phyloP scores from a whole-genome alignment of 2,113 vertebrate genomes.

The Galemys pyrenaicus region DNA sequence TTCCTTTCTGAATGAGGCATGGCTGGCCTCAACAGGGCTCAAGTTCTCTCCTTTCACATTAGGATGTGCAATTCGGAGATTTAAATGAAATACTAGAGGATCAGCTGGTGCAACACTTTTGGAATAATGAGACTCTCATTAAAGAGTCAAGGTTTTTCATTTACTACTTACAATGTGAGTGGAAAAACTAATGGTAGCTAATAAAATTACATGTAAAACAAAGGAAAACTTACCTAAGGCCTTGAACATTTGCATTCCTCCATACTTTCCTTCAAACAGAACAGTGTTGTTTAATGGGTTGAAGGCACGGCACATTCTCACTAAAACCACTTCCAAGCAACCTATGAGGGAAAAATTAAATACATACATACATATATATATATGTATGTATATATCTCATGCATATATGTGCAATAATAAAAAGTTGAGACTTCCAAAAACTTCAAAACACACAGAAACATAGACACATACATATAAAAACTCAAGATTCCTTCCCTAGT shows the following conservation, averaged over 20 bases:
- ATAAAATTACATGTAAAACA: not conserved
- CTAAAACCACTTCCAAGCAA: constrained; percentile 98
- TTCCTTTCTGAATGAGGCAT: not conserved
- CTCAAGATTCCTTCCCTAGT: not conserved
- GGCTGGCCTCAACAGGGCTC: not conserved
- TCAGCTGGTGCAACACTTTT: not conserved
- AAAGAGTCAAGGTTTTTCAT: not conserved
- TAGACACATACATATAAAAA: not conserved
- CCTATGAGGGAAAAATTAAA: constrained; percentile 84
- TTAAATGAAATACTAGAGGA: not conserved
- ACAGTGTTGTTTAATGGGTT: constrained; percentile 99
- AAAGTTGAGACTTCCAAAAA: not conserved
- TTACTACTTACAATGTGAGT: not conserved
- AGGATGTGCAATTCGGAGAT: not conserved
- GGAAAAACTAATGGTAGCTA: not conserved
- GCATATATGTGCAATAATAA: not conserved
- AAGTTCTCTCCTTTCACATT: not conserved
- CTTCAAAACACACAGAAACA: not conserved
- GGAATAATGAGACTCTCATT: not conserved
- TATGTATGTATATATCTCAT: not conserved
- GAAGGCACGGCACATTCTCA: constrained; percentile 99
- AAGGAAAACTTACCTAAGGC: constrained; percentile 91
- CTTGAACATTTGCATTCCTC: constrained; percentile 99
- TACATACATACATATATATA: not conserved
- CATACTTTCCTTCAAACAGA: constrained; percentile 99